Percentiles rank a stretch among this genome's conserved stretches.
Conservation (phyloP, 2,888 invertebrate species). For the Autographa pulchrina region DNA sequence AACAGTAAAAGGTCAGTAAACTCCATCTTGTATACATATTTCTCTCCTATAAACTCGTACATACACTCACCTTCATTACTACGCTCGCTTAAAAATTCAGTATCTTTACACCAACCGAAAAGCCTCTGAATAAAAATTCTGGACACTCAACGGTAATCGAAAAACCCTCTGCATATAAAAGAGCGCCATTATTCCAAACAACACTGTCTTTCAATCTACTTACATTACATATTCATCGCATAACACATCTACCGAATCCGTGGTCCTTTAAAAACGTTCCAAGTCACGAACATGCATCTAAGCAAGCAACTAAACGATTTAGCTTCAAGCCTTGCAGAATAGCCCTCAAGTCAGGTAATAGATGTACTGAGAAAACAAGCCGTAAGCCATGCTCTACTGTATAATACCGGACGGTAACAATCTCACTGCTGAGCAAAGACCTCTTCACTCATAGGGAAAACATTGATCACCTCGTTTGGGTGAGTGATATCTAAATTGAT, state of each 20-base stretch:
- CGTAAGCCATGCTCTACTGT: conserved; percentile 29
- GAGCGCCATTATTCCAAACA: conserved; percentile 44
- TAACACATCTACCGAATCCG: conserved; percentile 46
- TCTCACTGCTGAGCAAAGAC: no score
- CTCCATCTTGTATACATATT: not conserved
- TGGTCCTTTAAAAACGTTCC: conserved; percentile 55
- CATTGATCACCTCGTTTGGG: no score
- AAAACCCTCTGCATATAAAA: conserved; percentile 47
- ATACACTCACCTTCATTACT: not conserved
- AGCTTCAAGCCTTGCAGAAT: conserved; percentile 60
- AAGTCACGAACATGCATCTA: conserved; percentile 60
- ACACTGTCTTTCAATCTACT: conserved; percentile 59
- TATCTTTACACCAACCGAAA: not conserved
- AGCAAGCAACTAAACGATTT: conserved; percentile 61
- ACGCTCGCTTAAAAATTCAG: not conserved
- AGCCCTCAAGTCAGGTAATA: conserved; percentile 61
- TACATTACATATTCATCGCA: conserved; percentile 57
- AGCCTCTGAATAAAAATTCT: conserved; percentile 38
- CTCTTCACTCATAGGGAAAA: no score
- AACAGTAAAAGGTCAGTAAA: not conserved
- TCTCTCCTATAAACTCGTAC: not conserved
- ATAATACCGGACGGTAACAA: not conserved
- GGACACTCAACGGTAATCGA: conserved; percentile 27
- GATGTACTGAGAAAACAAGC: conserved; percentile 64
- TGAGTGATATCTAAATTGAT: no score